phyloP scores from a whole-genome alignment of 1,140 invertebrate genomes.

The Thaumatotibia leucotreta region DNA sequence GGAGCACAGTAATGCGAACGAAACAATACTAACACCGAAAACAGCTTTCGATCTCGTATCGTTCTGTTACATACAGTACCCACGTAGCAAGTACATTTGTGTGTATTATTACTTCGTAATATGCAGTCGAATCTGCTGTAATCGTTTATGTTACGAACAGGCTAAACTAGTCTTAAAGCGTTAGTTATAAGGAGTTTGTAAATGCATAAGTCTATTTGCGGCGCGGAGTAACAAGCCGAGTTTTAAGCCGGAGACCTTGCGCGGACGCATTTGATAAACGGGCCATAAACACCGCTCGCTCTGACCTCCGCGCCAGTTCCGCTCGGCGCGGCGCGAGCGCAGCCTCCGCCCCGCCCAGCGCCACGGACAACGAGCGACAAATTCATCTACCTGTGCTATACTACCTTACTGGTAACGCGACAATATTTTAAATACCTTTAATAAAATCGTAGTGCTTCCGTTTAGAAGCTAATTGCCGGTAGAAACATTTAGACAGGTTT shows the following conservation, averaged over 20 bases:
- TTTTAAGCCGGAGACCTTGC: constrained; percentile 32
- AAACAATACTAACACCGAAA: constrained; percentile 1
- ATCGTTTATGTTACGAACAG: not conserved
- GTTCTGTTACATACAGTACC: not conserved
- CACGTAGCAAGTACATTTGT: not conserved
- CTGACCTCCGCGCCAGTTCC: constrained; percentile 29
- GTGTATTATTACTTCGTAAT: constrained; percentile 1
- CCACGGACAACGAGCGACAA: not conserved
- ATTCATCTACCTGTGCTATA: not conserved
- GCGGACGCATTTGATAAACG: constrained; percentile 33
- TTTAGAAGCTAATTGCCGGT: too few species aligned
- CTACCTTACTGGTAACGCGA: too few species aligned
- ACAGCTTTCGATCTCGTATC: constrained; percentile 1
- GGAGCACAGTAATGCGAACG: not conserved
- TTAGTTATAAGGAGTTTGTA: not conserved
- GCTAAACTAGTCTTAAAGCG: not conserved
- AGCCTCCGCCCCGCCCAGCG: not conserved
- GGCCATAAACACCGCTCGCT: constrained; percentile 27
- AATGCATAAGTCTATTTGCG: not conserved
- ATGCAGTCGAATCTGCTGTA: not conserved
- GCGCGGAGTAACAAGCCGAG: not conserved
- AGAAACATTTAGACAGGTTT: too few species aligned
- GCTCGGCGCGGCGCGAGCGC: not conserved
- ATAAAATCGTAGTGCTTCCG: too few species aligned
- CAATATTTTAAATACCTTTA: too few species aligned